Conservation (phyloP, 1,140 invertebrate species). For the Hyles vespertilio region DNA sequence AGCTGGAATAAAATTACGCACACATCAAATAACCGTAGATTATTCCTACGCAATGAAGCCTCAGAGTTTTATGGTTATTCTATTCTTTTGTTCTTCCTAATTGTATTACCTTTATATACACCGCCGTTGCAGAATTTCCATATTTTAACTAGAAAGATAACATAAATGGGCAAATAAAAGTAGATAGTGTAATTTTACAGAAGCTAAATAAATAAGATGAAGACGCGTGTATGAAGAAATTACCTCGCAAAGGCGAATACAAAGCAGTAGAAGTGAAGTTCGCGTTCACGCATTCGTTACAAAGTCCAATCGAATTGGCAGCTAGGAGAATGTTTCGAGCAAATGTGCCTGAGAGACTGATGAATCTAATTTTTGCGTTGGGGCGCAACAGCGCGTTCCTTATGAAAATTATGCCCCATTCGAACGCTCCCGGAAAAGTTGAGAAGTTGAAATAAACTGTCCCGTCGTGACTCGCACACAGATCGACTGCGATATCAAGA, state of each 20-base stretch:
- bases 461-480: conserved; percentile 59
- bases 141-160: too few species aligned
- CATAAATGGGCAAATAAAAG: too few species aligned
- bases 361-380: conserved; percentile 68
- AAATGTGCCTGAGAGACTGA: conserved; percentile 49
- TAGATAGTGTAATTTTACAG: too few species aligned
- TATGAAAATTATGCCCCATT: conserved; percentile 70
- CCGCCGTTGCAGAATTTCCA: too few species aligned
- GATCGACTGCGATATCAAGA: conserved; percentile 23
- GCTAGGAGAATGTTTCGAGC: conserved; percentile 44
- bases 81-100: conserved; percentile 26
- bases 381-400: conserved; percentile 45
- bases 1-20: neutral
- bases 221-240: too few species aligned
- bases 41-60: conserved; percentile 51
- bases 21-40: conserved; percentile 31
- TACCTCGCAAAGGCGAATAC: conserved; percentile 29
- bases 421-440: conserved; percentile 56
- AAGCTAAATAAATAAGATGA: too few species aligned
- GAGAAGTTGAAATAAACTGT: conserved; percentile 69
- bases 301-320: conserved; percentile 53
- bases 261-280: conserved; percentile 50
- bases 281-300: conserved; percentile 52
- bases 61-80: conserved; percentile 55
- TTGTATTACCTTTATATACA: conserved; percentile 4